Conservation (phyloP, 2,113 vertebrate genomes). For the human region GRCh38 chr2:204093501-204094000, state of each 20-base stretch:
- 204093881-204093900: not conserved
- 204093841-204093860: not conserved
- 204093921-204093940: not conserved
- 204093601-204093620: not conserved
- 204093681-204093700: not conserved
- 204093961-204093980: not conserved
- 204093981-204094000: not conserved
- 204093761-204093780: not conserved
- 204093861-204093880: not conserved
- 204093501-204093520: not conserved
- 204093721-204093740: not conserved
- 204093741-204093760: not conserved
- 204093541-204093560: not conserved
- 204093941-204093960: not conserved
- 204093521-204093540: not conserved
- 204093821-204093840: not conserved
- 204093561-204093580: not conserved
- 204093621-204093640: not conserved
- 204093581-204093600: not conserved
- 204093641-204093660: not conserved
- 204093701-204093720: not conserved
- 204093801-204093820: not conserved
- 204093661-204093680: not conserved
- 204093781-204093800: not conserved
- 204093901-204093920: not conserved